phyloP scores from a whole-genome alignment of 2,797 vertebrate species.

The Arctocebus calabarensis region DNA sequence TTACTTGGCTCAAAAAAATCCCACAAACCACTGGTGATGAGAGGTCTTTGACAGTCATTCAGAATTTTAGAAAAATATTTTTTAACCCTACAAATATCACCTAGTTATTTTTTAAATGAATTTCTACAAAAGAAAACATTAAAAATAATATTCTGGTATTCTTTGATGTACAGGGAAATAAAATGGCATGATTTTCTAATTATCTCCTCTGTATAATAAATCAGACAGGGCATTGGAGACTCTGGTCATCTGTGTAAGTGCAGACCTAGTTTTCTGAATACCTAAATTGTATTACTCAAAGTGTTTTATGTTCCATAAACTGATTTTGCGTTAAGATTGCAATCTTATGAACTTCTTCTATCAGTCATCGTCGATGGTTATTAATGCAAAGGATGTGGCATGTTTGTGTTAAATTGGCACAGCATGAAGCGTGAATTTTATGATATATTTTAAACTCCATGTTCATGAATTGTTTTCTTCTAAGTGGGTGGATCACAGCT shows the following conservation, averaged over 20 bases:
- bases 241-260: constrained; percentile 6
- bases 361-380: constrained; percentile 72
- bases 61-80: constrained; percentile 61
- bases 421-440: constrained; percentile 83
- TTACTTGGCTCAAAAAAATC: not conserved
- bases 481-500: constrained; percentile 86
- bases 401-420: constrained; percentile 82
- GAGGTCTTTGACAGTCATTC: not conserved
- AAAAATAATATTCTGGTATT: not conserved
- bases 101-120: constrained; percentile 43
- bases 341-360: constrained; percentile 73
- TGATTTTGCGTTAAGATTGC: constrained; percentile 34
- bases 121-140: not conserved
- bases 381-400: constrained; percentile 79
- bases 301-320: constrained; percentile 35
- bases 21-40: not conserved
- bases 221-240: not conserved
- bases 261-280: not conserved
- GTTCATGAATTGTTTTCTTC: constrained; percentile 87
- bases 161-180: not conserved
- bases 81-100: not conserved
- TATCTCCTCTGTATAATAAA: not conserved
- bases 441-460: constrained; percentile 86
- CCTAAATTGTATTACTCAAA: constrained; percentile 58
- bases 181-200: constrained; percentile 28